Evolutionary conservation across 2,113 vertebrate genomes (phyloP).

Genomic region (Anthoscopus minutus): DNA sequence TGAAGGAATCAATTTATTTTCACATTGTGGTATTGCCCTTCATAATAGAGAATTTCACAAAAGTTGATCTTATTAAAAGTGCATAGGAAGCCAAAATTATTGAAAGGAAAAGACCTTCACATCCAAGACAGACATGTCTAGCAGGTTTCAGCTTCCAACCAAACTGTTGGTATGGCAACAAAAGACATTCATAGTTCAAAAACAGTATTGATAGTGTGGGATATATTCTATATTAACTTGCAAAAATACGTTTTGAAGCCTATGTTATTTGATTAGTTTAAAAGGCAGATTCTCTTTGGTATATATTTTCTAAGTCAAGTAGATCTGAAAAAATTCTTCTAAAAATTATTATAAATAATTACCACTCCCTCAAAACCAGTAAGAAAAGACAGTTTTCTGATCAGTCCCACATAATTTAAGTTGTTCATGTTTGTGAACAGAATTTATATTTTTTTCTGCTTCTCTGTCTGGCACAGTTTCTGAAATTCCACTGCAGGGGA

Average conservation of each 20-base stretch:
- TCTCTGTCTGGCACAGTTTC: not conserved
- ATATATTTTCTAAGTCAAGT: not conserved
- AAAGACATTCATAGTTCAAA: constrained; percentile 30
- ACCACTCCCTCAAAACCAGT: not conserved
- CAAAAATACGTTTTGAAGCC: not conserved
- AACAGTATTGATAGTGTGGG: not conserved
- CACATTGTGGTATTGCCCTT: not conserved
- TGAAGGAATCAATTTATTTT: not conserved
- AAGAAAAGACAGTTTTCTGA: not conserved
- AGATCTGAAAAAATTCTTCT: not conserved
- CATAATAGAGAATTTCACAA: not conserved
- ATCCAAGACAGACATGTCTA: not conserved
- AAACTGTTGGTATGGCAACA: constrained; percentile 52
- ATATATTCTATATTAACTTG: not conserved
- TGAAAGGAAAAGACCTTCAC: not conserved
- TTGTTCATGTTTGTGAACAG: not conserved
- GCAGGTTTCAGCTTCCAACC: constrained; percentile 29
- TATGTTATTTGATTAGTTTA: not conserved
- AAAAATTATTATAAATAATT: not conserved
- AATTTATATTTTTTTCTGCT: not conserved
- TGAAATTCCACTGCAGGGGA: not conserved
- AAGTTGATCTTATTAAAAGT: not conserved
- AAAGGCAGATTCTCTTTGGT: not conserved
- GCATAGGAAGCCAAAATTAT: not conserved
- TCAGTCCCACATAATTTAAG: not conserved